Evolutionary conservation across 2,113 vertebrate genomes (phyloP).

Genomic region (Pelvicachromis taeniatus): DNA sequence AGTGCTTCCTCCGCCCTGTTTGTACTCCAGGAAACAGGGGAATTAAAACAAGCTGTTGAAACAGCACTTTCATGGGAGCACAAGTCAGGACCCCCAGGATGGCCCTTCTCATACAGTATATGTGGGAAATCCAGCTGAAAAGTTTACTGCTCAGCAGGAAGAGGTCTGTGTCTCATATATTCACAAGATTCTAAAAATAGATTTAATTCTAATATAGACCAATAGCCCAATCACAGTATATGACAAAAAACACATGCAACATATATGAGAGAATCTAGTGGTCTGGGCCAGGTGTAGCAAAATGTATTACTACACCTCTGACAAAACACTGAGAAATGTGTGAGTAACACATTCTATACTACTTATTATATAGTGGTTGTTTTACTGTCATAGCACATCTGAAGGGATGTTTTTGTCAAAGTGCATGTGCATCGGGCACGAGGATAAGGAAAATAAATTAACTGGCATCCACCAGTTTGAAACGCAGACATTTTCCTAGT

Average conservation of each 20-base stretch:
- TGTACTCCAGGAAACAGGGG: constrained; percentile 48
- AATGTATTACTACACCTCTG: not conserved
- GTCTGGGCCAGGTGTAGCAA: not conserved
- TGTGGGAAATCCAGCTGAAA: constrained; percentile 30
- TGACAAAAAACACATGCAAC: not conserved
- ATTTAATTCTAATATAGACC: not conserved
- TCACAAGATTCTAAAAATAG: not conserved
- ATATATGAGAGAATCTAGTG: not conserved
- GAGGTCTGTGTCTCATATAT: not conserved
- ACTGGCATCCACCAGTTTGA: constrained; percentile 41
- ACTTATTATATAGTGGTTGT: not conserved
- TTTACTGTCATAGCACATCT: not conserved
- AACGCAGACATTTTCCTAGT: constrained; percentile 55
- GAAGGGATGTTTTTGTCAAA: not conserved
- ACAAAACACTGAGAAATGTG: not conserved
- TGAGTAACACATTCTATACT: not conserved
- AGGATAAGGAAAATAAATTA: constrained; percentile 58
- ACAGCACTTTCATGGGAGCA: constrained; percentile 61
- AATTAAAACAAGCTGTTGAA: constrained; percentile 74
- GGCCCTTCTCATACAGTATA: constrained; percentile 29
- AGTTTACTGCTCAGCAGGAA: not conserved
- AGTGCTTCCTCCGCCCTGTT: constrained; percentile 59
- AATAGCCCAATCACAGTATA: not conserved
- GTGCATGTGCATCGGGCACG: not conserved
- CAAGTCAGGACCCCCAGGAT: constrained; percentile 44